Evolutionary conservation across 1,140 invertebrate genomes (phyloP).

Genomic region (Drosophila ohnishii): DNA sequence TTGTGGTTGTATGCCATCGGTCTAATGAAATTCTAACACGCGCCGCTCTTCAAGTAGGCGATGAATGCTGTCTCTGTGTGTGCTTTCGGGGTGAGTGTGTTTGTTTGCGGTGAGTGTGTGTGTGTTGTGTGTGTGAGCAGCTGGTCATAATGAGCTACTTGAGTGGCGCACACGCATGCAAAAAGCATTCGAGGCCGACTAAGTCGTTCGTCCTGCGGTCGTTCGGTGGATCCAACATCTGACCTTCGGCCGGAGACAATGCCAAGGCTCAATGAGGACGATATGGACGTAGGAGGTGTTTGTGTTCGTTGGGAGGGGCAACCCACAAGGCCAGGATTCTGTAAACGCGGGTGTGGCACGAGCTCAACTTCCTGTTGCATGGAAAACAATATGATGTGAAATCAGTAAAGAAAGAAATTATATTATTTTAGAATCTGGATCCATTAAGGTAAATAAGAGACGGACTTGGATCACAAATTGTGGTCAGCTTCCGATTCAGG

Average conservation of each 20-base stretch:
- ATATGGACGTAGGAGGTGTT: not conserved
- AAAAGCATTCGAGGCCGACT: slow-evolving; percentile 45
- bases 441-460: not conserved
- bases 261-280: slow-evolving; percentile 27
- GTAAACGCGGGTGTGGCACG: slow-evolving; percentile 3
- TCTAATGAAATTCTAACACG: slow-evolving; percentile 75
- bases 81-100: not conserved
- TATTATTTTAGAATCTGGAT: not conserved
- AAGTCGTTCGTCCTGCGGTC: slow-evolving; percentile 25
- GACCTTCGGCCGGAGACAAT: slow-evolving; percentile 62
- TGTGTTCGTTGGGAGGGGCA: not conserved
- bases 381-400: not conserved
- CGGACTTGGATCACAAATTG: not conserved
- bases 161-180: slow-evolving; percentile 57
- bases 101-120: slow-evolving; percentile 4
- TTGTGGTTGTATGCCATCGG: slow-evolving; percentile 40
- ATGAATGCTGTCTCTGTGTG: slow-evolving; percentile 13
- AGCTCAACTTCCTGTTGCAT: slow-evolving; percentile 65
- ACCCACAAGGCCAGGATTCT: slow-evolving; percentile 14
- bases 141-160: slow-evolving; percentile 60
- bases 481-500: not conserved
- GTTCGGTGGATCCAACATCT: slow-evolving; percentile 38
- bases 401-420: not conserved
- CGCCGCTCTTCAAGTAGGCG: slow-evolving; percentile 39
- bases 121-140: slow-evolving; percentile 16